These are phyloP conservation scores for Triplophysa siluroides DNA, from an alignment of 2,113 vertebrate species.

Conservation along the genomic window DNA sequence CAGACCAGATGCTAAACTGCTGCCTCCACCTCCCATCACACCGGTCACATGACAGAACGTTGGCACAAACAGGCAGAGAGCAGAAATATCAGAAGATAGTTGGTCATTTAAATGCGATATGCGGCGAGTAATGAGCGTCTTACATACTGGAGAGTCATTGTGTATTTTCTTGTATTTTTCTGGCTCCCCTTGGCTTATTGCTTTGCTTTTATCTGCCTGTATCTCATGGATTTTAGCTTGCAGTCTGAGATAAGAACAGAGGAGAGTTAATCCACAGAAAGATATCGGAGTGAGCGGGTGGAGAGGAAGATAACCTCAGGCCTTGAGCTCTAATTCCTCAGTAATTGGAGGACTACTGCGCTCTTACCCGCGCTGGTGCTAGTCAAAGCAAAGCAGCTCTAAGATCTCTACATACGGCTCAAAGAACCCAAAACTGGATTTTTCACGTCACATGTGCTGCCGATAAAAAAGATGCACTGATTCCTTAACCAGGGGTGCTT, in stretches of 20 bases:
- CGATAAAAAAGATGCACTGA: neutral
- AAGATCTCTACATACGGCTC: constrained; percentile 14
- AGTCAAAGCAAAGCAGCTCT: neutral
- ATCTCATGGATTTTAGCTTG: constrained; percentile 38
- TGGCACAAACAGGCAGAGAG: neutral
- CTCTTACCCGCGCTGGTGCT: constrained; percentile 22
- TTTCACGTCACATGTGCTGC: neutral
- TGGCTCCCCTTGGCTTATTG: constrained; percentile 22
- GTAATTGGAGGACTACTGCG: constrained; percentile 25
- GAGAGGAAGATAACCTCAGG: constrained; percentile 33
- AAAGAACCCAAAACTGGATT: neutral
- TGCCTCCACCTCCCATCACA: constrained; percentile 9
- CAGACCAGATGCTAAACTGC: constrained; percentile 17
- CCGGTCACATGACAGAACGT: neutral
- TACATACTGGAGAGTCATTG: neutral
- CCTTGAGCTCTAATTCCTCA: constrained; percentile 37
- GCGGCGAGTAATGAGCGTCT: neutral
- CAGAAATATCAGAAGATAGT: neutral
- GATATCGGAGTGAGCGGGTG: neutral
- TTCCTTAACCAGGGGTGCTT: neutral
- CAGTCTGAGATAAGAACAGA: constrained; percentile 35
- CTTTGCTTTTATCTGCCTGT: constrained; percentile 21
- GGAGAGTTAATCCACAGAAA: constrained; percentile 42
- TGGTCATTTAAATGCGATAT: neutral
- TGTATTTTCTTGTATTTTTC: neutral